Percentiles rank a stretch among this genome's conserved stretches.
Conservation (phyloP, 35 echinoderm and acorn worm genomes). For the Strongylocentrotus purpuratus region DNA sequence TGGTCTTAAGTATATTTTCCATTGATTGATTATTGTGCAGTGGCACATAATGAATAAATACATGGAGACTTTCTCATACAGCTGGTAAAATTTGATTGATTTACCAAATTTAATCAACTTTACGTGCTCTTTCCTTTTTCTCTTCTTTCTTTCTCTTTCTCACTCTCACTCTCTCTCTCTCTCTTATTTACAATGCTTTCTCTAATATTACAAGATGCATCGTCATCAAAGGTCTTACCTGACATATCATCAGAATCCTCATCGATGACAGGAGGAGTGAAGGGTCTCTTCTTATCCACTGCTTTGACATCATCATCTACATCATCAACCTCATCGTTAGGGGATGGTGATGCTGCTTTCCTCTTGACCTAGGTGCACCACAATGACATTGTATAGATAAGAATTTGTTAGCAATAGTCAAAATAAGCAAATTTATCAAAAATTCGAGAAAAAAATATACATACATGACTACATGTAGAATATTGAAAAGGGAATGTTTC, state of each 20-base stretch:
- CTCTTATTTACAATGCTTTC: neutral
- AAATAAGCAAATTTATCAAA: too few species aligned
- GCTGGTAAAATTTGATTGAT: too few species aligned
- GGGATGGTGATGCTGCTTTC: constrained; percentile 54
- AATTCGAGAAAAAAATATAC: too few species aligned
- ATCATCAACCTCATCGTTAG: constrained; percentile 57
- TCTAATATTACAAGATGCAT: too few species aligned
- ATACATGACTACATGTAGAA: too few species aligned
- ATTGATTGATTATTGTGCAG: too few species aligned
- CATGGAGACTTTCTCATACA: too few species aligned
- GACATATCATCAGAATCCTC: constrained; percentile 51
- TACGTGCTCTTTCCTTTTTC: neutral
- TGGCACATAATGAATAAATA: too few species aligned
- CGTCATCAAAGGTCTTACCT: constrained; percentile 15
- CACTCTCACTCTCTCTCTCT: neutral
- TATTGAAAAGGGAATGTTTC: too few species aligned
- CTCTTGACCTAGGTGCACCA: constrained; percentile 57
- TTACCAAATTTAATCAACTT: too few species aligned
- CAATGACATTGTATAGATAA: neutral
- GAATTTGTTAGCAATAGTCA: too few species aligned
- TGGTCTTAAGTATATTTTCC: too few species aligned
- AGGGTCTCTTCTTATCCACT: constrained; percentile 41
- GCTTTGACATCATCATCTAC: constrained; percentile 5
- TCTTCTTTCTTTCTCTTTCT: neutral
- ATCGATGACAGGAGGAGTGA: constrained; percentile 60